Percentiles rank a stretch among this genome's conserved stretches.
These are phyloP conservation scores for Electrophaes corylata DNA, from an alignment of 2,888 invertebrate species.

Conservation along the genomic window DNA sequence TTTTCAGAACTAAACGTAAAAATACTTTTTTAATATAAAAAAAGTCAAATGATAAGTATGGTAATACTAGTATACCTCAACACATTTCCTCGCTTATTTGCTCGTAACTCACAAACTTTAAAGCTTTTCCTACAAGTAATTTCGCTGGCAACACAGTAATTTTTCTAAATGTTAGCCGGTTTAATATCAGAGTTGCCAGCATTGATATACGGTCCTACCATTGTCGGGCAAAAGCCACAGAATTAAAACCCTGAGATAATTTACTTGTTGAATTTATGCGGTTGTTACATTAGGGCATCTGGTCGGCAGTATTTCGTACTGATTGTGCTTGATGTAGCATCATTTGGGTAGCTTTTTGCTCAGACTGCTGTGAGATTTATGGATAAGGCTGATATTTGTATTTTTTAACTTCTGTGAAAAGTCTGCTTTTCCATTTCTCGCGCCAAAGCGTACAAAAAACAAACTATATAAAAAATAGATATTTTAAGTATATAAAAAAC, in stretches of 20 bases:
- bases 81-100: slow-evolving; percentile 27
- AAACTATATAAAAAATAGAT: too few relatives aligned
- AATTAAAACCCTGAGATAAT: slow-evolving; percentile 68
- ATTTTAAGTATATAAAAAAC: too few relatives aligned
- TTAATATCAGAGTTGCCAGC: slow-evolving; percentile 53
- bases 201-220: slow-evolving; percentile 54
- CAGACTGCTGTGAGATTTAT: slow-evolving; percentile 20
- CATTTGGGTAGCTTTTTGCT: slow-evolving; percentile 47
- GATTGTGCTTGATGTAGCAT: slow-evolving; percentile 62
- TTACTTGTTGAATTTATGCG: slow-evolving; percentile 65
- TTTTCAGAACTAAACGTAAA: neutral
- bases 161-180: slow-evolving; percentile 52
- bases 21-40: slow-evolving; percentile 18
- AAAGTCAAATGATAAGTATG: slow-evolving; percentile 17
- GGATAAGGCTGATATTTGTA: neutral
- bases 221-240: slow-evolving; percentile 46
- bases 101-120: slow-evolving; percentile 39
- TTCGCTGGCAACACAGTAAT: slow-evolving; percentile 47
- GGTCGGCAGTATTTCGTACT: slow-evolving; percentile 54
- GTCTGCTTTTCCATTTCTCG: too few relatives aligned
- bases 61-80: slow-evolving; percentile 12
- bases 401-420: too few relatives aligned
- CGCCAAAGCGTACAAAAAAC: too few relatives aligned
- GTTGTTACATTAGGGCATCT: slow-evolving; percentile 51
- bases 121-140: slow-evolving; percentile 42